These are phyloP conservation scores for Rotaria magnacalcarata DNA, from an alignment of 2,888 invertebrate genomes.

Conservation along the genomic window DNA sequence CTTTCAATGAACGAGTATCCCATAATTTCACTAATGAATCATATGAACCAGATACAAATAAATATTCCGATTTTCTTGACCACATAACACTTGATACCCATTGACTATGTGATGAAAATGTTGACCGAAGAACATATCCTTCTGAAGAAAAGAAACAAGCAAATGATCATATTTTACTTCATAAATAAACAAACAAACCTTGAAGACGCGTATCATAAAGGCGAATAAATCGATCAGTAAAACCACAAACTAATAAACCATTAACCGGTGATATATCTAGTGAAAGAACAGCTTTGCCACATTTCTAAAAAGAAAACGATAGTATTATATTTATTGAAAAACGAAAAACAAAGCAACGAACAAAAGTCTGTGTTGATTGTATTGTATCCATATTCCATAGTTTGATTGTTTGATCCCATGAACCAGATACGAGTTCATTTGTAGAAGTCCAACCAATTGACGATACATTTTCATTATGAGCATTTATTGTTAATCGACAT, in stretches of 20 bases:
- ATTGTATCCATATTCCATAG: constrained; percentile 78
- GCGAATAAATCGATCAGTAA: constrained; percentile 82
- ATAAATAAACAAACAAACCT: constrained; percentile 51
- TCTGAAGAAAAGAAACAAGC: too few relatives aligned
- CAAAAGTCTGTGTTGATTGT: constrained; percentile 48
- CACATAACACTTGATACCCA: too few relatives aligned
- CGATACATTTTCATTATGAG: constrained; percentile 84
- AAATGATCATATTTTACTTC: too few relatives aligned
- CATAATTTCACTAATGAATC: too few relatives aligned
- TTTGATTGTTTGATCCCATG: constrained; percentile 91
- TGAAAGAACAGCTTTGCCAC: constrained; percentile 76
- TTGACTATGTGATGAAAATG: too few relatives aligned
- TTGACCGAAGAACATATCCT: too few relatives aligned
- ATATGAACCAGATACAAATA: too few relatives aligned
- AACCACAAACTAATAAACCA: constrained; percentile 72
- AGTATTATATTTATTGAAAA: constrained; percentile 65
- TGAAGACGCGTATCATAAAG: constrained; percentile 83
- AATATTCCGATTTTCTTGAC: too few relatives aligned
- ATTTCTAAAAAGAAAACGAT: background rate
- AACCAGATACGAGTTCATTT: constrained; percentile 74
- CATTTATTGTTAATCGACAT: constrained; percentile 79
- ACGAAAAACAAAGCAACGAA: constrained; percentile 48
- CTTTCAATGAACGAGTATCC: too few relatives aligned
- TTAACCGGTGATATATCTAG: constrained; percentile 75
- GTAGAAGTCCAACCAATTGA: constrained; percentile 77